Percentiles rank a stretch among this genome's conserved stretches.
Evolutionary conservation across 2,797 vertebrate species (phyloP).

Genomic region (Melanogrammus aeglefinus): DNA sequence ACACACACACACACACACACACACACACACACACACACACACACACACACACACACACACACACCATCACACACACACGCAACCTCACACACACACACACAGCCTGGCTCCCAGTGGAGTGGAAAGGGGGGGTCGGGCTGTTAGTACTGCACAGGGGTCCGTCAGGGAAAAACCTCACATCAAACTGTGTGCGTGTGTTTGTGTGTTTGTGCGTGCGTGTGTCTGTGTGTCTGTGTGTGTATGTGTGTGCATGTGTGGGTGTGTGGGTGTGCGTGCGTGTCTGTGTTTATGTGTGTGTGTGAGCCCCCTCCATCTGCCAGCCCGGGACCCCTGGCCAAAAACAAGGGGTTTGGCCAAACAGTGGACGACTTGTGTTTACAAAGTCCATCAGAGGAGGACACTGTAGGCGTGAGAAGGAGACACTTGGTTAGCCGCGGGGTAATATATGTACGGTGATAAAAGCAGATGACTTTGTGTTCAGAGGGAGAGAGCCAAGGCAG

Average conservation of each 20-base stretch:
- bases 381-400: neutral
- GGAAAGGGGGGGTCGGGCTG: neutral
- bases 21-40: no score
- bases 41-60: no score
- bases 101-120: no score
- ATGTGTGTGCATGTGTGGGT: no score
- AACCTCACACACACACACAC: neutral
- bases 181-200: neutral
- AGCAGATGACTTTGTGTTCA: constrained; percentile 10
- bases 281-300: no score
- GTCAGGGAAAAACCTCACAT: neutral
- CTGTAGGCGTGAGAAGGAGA: no score
- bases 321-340: neutral
- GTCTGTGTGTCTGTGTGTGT: no score
- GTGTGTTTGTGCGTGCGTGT: neutral
- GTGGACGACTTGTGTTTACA: no score
- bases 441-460: constrained; percentile 25
- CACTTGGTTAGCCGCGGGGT: constrained; percentile 2
- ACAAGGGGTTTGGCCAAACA: no score
- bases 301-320: neutral
- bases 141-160: neutral
- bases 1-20: no score
- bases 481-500: constrained; percentile 22
- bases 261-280: no score
- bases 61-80: no score